Percentiles rank a stretch among this genome's conserved stretches.
Evolutionary conservation across 2,113 vertebrate species (phyloP).

Genomic region (Salvelinus fontinalis): DNA sequence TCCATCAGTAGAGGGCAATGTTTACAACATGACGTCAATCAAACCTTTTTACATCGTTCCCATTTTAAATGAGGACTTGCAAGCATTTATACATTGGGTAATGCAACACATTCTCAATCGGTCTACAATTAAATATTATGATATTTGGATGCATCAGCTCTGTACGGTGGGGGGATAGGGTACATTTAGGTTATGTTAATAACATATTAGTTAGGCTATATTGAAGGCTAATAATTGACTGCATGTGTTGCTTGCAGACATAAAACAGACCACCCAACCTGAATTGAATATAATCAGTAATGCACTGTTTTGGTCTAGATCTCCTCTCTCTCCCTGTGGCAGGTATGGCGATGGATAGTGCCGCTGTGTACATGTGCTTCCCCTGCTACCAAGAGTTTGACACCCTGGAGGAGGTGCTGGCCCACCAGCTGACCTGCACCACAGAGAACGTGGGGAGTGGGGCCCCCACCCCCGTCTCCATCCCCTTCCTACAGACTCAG

Average conservation of each 20-base stretch:
- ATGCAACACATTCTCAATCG: conserved; percentile 4
- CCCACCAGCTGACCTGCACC: conserved; percentile 84
- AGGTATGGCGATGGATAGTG: conserved; percentile 63
- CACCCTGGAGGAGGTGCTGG: conserved; percentile 85
- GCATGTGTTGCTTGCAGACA: too few species aligned
- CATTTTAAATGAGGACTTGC: neutral
- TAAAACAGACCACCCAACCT: too few species aligned
- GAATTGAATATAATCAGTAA: too few species aligned
- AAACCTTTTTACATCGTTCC: too few species aligned
- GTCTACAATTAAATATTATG: neutral
- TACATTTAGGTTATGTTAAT: neutral
- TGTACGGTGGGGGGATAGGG: neutral
- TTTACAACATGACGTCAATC: conserved; percentile 49
- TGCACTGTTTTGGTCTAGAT: too few species aligned
- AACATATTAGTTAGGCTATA: neutral
- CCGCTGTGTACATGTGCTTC: conserved; percentile 88
- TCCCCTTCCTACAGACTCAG: conserved; percentile 53
- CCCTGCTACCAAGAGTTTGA: conserved; percentile 88
- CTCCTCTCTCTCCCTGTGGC: neutral
- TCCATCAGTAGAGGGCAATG: conserved; percentile 72
- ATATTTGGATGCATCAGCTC: neutral
- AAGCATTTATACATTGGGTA: conserved; percentile 2
- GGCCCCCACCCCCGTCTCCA: conserved; percentile 34
- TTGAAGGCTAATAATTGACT: too few species aligned
- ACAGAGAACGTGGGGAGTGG: conserved; percentile 58